These are phyloP conservation scores for Takifugu rubripes DNA, from an alignment of 2,797 vertebrate genomes.

Conservation along the genomic window DNA sequence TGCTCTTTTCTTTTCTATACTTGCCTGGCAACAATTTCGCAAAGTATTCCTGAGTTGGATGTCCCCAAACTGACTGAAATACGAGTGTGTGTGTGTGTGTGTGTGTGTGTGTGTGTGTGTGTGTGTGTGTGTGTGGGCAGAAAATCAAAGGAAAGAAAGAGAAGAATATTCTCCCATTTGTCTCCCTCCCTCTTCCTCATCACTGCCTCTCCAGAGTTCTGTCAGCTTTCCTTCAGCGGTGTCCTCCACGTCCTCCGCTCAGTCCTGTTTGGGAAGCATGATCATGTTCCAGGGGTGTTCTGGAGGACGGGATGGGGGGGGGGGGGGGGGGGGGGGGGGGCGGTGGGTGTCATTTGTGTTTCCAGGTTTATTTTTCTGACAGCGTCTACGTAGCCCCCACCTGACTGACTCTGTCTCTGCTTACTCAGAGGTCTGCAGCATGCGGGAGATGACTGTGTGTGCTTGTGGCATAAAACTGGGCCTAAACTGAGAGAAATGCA, in stretches of 20 bases:
- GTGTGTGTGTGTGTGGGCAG: slow-evolving; percentile 51
- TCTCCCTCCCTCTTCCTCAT: slow-evolving; percentile 15
- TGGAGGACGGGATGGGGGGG: too few species aligned
- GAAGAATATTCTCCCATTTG: slow-evolving; percentile 57
- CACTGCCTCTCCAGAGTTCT: slow-evolving; percentile 10
- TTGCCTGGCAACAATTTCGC: too few species aligned
- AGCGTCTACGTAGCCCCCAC: slow-evolving; percentile 6
- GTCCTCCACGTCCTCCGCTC: too few species aligned
- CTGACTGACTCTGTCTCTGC: slow-evolving; percentile 20
- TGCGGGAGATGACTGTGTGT: slow-evolving; percentile 45
- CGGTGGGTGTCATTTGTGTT: neutral
- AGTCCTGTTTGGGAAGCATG: too few species aligned
- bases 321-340: too few species aligned
- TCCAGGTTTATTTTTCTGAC: slow-evolving; percentile 11
- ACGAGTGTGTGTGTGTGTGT: too few species aligned
- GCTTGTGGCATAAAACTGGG: slow-evolving; percentile 57
- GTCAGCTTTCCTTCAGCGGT: neutral
- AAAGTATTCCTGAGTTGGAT: neutral
- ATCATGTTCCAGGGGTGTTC: too few species aligned
- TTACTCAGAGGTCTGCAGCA: slow-evolving; percentile 43
- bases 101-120: slow-evolving; percentile 1
- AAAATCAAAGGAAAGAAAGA: slow-evolving; percentile 58
- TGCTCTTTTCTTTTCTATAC: too few species aligned
- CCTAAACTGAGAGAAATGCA: slow-evolving; percentile 58
- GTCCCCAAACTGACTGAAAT: too few species aligned